phyloP scores from a whole-genome alignment of 1,140 invertebrate species.

The Musca domestica region DNA sequence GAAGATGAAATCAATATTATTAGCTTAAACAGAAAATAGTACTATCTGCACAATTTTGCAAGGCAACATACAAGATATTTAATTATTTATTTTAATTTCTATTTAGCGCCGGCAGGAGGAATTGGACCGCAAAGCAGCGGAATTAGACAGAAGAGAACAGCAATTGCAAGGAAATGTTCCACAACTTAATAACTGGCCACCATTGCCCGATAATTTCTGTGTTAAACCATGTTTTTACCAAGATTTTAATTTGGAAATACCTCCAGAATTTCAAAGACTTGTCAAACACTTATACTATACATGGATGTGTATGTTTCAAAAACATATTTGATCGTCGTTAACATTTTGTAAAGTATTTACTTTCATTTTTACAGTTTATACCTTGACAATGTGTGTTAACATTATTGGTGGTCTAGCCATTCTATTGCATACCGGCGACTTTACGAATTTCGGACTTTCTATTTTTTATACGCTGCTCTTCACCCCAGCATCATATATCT shows the following conservation, averaged over 20 bases:
- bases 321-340: neutral
- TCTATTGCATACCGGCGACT: slow-evolving; percentile 62
- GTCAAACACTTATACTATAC: slow-evolving; percentile 93
- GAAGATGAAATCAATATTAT: too few relatives aligned
- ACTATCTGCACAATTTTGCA: too few relatives aligned
- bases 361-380: slow-evolving; percentile 69
- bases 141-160: slow-evolving; percentile 84
- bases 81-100: neutral
- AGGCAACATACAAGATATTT: neutral
- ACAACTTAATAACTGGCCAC: slow-evolving; percentile 97
- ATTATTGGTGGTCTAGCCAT: slow-evolving; percentile 78
- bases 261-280: slow-evolving; percentile 93
- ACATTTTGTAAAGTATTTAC: neutral
- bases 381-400: slow-evolving; percentile 80
- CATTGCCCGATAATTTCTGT: slow-evolving; percentile 86
- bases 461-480: slow-evolving; percentile 89
- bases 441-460: slow-evolving; percentile 83
- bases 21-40: too few relatives aligned
- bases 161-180: slow-evolving; percentile 70
- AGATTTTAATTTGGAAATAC: slow-evolving; percentile 99
- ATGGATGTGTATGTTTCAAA: slow-evolving; percentile 87
- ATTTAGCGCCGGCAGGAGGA: slow-evolving; percentile 75
- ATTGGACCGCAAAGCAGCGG: slow-evolving; percentile 80
- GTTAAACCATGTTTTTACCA: slow-evolving; percentile 99
- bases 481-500: slow-evolving; percentile 95